Conservation (phyloP, 2,113 vertebrate species). For the Potamarius usumacintae region DNA sequence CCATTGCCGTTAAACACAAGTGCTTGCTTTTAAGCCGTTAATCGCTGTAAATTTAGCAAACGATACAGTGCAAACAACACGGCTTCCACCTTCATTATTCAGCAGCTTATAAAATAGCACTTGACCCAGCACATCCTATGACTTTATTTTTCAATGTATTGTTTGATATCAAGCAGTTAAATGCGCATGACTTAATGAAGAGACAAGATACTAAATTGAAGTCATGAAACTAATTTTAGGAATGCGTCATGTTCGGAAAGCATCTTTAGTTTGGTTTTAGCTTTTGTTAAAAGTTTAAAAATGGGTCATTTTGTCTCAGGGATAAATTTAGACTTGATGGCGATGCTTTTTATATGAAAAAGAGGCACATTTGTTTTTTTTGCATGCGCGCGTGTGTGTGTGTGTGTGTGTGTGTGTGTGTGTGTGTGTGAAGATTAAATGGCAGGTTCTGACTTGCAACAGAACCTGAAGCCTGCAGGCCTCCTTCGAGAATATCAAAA, state of each 20-base stretch:
- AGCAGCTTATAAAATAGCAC: not conserved
- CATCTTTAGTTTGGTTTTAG: not conserved
- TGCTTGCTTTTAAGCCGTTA: not conserved
- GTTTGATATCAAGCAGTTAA: not conserved
- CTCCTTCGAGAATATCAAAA: not conserved
- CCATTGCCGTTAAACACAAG: not conserved
- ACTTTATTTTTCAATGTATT: not conserved
- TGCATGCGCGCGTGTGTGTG: no score
- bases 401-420: not conserved
- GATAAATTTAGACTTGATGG: not conserved
- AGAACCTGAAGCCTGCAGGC: conserved; percentile 10
- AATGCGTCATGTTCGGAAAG: not conserved
- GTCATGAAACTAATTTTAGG: not conserved
- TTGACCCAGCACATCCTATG: not conserved
- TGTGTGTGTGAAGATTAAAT: not conserved
- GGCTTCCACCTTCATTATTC: not conserved
- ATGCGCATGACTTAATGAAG: not conserved
- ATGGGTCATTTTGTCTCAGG: not conserved
- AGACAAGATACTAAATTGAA: not conserved
- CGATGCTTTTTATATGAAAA: not conserved
- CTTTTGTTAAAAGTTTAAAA: not conserved
- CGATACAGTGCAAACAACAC: not conserved
- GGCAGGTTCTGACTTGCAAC: conserved; percentile 20
- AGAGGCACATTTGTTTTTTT: not conserved
- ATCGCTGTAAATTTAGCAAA: no score